Evolutionary conservation across 2,113 vertebrate species (phyloP), one percentile per base, ranked within the genome.

Genomic region (Cheilinus undulatus): DNA sequence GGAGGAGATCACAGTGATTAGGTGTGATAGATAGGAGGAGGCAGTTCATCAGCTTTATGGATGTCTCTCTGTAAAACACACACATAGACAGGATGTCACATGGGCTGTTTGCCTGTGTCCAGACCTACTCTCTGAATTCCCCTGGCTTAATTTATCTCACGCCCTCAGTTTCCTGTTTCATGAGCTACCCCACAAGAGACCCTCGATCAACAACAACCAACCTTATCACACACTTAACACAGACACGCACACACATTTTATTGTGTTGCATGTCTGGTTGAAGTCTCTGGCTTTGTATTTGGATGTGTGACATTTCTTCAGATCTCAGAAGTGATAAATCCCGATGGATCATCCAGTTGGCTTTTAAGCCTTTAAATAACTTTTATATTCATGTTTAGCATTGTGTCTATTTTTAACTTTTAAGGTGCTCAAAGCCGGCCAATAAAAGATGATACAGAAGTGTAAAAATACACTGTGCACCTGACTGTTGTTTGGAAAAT

Each of bases 61-160:
- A 69, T 12, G 8, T 48, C 59, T 85, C 30, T 70, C 42, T 74
- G 53, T 22, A 49, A 74, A 60, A 67, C 66, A 12, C 48, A 60
- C 53, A 72, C 64, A 78, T 14, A 53, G 49, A 24, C 64, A 80
- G 76, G 83, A 87, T 89, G 76, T 87, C 74, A 78, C 72, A 62
- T 63, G 45, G 84, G 82, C 79, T 67, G 23, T 76, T 78, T 67
- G 76, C 84, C 68, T 87, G 78, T 83, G 90, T 86, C 87, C 85
- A 90, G 87, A 87, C 89, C 85, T 86, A 89, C 84, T 83, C 88
- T 85, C 77, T 87, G 84, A 92, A 92, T 89, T 92, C 89, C 84
- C 88, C 82, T n/a, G 12, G 85, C 91, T 93, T 93, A 91, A 93
- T 91, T 93, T 93, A 91, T 90, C 83, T 89, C 86, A 86, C 75